Percentiles rank a stretch among this genome's conserved stretches.
These are phyloP conservation scores for Diaphora mendica DNA, from an alignment of 2,888 invertebrate species.

Conservation along the genomic window DNA sequence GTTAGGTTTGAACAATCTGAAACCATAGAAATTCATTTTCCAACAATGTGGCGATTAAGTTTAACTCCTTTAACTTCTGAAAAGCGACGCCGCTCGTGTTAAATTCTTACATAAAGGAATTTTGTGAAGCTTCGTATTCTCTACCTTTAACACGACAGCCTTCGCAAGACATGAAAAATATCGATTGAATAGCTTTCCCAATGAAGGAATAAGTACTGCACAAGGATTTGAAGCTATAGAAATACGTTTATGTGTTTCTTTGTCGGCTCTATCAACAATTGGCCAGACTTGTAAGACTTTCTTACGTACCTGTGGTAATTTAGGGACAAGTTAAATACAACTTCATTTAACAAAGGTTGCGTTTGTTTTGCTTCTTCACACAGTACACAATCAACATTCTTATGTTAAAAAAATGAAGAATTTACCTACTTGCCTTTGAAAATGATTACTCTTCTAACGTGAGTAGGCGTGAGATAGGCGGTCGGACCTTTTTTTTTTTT, in stretches of 20 bases:
- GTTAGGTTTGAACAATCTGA: constrained; percentile 7
- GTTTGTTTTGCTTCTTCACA: neutral
- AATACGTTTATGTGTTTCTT: constrained; percentile 31
- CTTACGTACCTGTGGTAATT: neutral
- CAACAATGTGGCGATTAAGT: constrained; percentile 24
- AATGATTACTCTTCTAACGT: no score
- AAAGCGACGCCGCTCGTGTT: constrained; percentile 19
- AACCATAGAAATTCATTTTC: constrained; percentile 15
- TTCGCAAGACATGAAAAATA: constrained; percentile 56
- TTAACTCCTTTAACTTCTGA: constrained; percentile 25
- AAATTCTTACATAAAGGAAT: constrained; percentile 45
- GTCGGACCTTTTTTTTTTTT: no score
- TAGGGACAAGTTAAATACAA: neutral
- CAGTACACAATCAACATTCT: neutral
- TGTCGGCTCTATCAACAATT: neutral
- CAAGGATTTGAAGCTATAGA: constrained; percentile 39
- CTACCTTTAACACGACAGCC: constrained; percentile 62
- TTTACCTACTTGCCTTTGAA: no score
- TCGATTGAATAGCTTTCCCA: constrained; percentile 55
- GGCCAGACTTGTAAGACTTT: neutral
- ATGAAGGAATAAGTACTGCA: constrained; percentile 46
- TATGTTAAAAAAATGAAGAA: neutral
- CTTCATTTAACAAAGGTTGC: neutral
- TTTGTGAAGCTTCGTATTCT: constrained; percentile 52
- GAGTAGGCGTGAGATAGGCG: no score